A percentile compares a stretch with the other conserved stretches of the same genome.
Evolutionary conservation across 2,888 invertebrate genomes (phyloP).

Genomic region (Eupithecia abbreviata): DNA sequence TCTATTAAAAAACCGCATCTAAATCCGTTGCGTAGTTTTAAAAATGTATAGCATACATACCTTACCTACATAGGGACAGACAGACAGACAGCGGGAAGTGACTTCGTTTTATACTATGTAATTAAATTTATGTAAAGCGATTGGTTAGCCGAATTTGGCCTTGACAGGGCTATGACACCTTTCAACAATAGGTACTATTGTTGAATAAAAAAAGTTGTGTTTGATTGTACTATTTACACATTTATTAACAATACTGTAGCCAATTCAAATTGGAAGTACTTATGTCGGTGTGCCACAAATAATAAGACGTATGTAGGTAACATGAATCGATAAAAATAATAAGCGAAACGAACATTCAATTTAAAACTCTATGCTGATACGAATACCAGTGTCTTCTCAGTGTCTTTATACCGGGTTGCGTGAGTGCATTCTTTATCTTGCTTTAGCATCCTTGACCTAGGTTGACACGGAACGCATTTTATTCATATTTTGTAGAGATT

Average conservation of each 20-base stretch:
- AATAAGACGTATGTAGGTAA: not conserved
- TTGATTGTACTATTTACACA: not conserved
- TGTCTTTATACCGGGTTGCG: conserved; percentile 34
- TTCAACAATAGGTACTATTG: not conserved
- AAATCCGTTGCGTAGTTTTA: too few species aligned
- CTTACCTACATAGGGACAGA: too few species aligned
- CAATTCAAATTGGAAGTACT: not conserved
- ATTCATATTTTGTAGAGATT: conserved; percentile 21
- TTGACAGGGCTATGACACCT: not conserved
- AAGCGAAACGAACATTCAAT: conserved; percentile 10
- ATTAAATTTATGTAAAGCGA: not conserved
- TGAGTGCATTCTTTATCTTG: conserved; percentile 54
- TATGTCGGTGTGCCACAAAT: not conserved
- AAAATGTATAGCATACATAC: too few species aligned
- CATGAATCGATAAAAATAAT: conserved; percentile 4
- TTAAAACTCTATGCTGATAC: conserved; percentile 15
- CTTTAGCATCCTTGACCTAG: conserved; percentile 61
- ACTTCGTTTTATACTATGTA: too few species aligned
- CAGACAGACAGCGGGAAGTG: too few species aligned
- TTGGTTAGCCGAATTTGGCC: not conserved
- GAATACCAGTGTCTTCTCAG: conserved; percentile 23
- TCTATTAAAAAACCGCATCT: too few species aligned
- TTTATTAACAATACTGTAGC: not conserved
- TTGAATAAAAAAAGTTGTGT: not conserved
- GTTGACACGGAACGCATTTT: conserved; percentile 47